Percentiles rank a stretch among this genome's conserved stretches.
Conservation (phyloP, 2,113 vertebrate species). For the Eolophus roseicapilla region DNA sequence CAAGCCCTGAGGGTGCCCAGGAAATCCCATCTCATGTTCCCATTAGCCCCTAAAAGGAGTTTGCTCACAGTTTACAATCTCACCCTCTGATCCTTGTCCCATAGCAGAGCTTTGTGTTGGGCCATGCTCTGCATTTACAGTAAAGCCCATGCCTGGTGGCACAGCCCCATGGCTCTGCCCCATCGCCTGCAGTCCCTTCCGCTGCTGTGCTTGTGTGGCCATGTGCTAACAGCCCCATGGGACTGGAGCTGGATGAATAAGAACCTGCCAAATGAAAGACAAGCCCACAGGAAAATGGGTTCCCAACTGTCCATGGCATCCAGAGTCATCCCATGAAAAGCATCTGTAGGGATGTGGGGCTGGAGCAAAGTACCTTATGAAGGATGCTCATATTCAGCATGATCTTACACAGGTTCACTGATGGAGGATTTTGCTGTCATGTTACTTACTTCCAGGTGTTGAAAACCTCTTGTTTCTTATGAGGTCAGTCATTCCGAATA, state of each 20-base stretch:
- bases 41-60: background rate
- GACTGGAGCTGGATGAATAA: background rate
- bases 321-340: background rate
- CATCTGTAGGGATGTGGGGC: background rate
- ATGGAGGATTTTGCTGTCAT: background rate
- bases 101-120: background rate
- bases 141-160: background rate
- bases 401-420: background rate
- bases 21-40: slow-evolving; percentile 55
- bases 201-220: background rate
- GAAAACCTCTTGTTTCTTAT: background rate
- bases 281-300: background rate
- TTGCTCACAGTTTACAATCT: background rate
- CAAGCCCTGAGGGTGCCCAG: slow-evolving; percentile 39
- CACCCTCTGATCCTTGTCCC: background rate
- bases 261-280: background rate
- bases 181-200: background rate
- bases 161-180: background rate
- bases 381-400: background rate
- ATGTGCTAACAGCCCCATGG: fast-evolving
- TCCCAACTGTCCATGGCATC: no score
- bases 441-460: background rate
- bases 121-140: fast-evolving
- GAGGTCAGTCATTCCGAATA: background rate
- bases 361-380: background rate